A percentile compares a stretch with the other conserved stretches of the same genome.
Conservation (phyloP, 2,797 vertebrate genomes). For the Thripadectes ignobilis region DNA sequence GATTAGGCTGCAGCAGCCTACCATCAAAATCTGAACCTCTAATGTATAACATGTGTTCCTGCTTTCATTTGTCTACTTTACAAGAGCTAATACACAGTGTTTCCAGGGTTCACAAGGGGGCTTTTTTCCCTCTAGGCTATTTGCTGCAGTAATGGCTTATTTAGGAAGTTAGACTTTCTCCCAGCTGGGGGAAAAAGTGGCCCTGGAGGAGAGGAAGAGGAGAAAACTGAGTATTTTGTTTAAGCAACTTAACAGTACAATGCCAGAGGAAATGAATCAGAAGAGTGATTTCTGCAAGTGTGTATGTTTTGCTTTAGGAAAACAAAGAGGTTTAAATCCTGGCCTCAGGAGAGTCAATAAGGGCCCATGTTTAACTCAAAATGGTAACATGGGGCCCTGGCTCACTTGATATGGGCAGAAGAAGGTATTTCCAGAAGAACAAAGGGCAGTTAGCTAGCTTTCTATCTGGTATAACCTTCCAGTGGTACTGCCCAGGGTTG, state of each 20-base stretch:
- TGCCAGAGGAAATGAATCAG: conserved; percentile 61
- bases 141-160: conserved; percentile 33
- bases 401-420: neutral
- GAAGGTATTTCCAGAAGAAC: conserved; percentile 6
- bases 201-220: neutral
- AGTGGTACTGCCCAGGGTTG: neutral
- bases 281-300: neutral
- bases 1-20: conserved; percentile 11
- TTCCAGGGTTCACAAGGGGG: conserved; percentile 27
- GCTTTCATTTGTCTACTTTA: conserved; percentile 45
- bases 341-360: neutral
- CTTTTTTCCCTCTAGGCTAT: conserved; percentile 38
- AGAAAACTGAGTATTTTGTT: conserved; percentile 19
- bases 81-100: neutral
- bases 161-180: conserved; percentile 41
- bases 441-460: neutral
- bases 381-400: neutral
- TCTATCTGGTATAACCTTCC: neutral
- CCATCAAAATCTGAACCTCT: conserved; percentile 40
- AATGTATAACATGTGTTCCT: conserved; percentile 32
- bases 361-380: neutral
- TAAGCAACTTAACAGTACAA: conserved; percentile 10
- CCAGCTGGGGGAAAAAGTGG: neutral
- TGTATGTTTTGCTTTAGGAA: conserved; percentile 2
- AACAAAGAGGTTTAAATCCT: conserved; percentile 19